phyloP scores from a whole-genome alignment of 2,113 vertebrate genomes.

The Thalassoma bifasciatum region DNA sequence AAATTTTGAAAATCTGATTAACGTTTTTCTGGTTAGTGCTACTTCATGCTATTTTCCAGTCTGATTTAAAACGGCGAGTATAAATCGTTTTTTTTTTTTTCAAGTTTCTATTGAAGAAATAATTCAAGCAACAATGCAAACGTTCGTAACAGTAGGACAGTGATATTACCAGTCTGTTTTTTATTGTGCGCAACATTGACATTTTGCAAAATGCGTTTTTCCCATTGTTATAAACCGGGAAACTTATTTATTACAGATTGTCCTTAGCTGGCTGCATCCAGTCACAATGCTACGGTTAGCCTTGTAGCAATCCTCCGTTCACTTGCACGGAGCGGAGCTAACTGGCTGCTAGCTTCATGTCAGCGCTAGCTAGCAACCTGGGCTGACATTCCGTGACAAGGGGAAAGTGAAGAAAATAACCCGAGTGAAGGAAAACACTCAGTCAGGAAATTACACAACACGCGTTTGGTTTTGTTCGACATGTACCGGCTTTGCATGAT shows the following conservation, averaged over 20 bases:
- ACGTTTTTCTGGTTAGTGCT: constrained; percentile 46
- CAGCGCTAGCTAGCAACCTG: constrained; percentile 77
- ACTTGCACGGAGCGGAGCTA: constrained; percentile 67
- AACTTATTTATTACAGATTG: constrained; percentile 85
- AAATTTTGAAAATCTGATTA: constrained; percentile 30
- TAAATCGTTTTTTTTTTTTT: constrained; percentile 80
- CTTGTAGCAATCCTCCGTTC: constrained; percentile 60
- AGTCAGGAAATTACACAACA: constrained; percentile 73
- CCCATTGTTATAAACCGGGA: constrained; percentile 70
- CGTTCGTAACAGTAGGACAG: constrained; percentile 42
- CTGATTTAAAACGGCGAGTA: constrained; percentile 77
- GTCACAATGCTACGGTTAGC: constrained; percentile 80
- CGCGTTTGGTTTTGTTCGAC: constrained; percentile 48
- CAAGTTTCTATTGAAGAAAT: constrained; percentile 87
- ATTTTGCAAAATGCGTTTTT: constrained; percentile 67
- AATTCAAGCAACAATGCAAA: constrained; percentile 78
- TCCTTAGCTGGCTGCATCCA: constrained; percentile 83
- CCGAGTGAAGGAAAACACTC: constrained; percentile 76
- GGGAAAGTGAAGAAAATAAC: constrained; percentile 84
- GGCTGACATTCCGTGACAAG: constrained; percentile 88
- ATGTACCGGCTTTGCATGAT: constrained; percentile 45
- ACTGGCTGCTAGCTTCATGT: constrained; percentile 73
- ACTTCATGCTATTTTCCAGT: constrained; percentile 63
- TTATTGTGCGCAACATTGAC: constrained; percentile 32
- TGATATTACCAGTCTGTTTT: constrained; percentile 33